A percentile compares a stretch with the other conserved stretches of the same genome.
phyloP scores from a whole-genome alignment of 2,113 vertebrate species.

The Phyllopteryx taeniolatus region DNA sequence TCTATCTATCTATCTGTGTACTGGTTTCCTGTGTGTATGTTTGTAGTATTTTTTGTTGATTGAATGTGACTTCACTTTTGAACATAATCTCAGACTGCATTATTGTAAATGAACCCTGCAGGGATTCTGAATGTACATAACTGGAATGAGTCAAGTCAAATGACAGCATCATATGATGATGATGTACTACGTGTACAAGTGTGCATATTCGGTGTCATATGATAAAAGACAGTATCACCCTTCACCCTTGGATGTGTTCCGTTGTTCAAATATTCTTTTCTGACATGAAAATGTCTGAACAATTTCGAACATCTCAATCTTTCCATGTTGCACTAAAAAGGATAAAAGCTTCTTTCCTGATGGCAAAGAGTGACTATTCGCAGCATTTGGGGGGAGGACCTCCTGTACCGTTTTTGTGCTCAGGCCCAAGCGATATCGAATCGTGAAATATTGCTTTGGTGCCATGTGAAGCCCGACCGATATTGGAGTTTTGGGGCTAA shows the following conservation, averaged over 20 bases:
- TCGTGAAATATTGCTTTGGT: too few relatives aligned
- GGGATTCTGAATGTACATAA: background rate
- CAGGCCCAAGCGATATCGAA: too few relatives aligned
- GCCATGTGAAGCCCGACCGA: too few relatives aligned
- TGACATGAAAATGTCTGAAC: background rate
- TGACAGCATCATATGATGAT: background rate
- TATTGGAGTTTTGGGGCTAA: too few relatives aligned
- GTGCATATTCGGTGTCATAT: background rate
- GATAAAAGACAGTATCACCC: background rate
- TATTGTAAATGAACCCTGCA: background rate
- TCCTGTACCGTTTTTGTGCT: too few relatives aligned
- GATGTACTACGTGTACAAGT: background rate
- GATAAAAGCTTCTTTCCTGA: background rate
- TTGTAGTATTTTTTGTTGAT: slow-evolving; percentile 27
- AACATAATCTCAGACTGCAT: slow-evolving; percentile 9
- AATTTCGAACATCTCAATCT: too few relatives aligned
- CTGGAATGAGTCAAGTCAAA: slow-evolving; percentile 50
- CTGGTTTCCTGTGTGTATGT: background rate
- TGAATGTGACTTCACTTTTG: slow-evolving; percentile 5
- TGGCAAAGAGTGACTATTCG: background rate
- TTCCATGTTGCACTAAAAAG: background rate
- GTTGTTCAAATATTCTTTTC: background rate
- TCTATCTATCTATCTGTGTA: background rate
- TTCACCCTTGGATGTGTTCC: background rate
- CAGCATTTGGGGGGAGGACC: too few relatives aligned